Evolutionary conservation across 2,888 invertebrate genomes (phyloP), one percentile per base, ranked within the genome.

Genomic region (Dione juno): DNA sequence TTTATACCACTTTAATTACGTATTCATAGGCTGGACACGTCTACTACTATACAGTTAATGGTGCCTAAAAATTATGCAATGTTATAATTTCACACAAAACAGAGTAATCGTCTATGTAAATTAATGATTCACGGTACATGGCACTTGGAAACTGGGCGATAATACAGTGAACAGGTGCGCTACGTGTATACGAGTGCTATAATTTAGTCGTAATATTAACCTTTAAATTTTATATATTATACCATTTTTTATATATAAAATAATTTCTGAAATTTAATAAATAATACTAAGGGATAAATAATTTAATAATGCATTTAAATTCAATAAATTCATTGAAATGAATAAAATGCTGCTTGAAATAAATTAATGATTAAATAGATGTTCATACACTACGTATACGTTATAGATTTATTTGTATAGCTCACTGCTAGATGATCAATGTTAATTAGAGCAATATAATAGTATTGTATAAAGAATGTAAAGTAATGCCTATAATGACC

Each of bases 401-500:
- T 48, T 6, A 9, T 45, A 6, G n/a, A 45, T 9, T 8, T 45
- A 45, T 54, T 54, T 35, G n/a, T 35, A 35, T 9, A 54, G 16
- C 7, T 35, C 9, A 52, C 16, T 21, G 16, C 53, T 50, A n/a
- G 40, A n/a, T 63, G 45, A 54, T 53, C 54, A 63, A 63, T 52
- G 14, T 19, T 35, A 66, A 70, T 67, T 59, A 67, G 59, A 59
- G 64, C 58, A 59, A 67, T 61, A 59, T 63, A 19, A 37, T 19
- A 1, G 67, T 67, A 50, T 64, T 50, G 50, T 50, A 48, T 43
- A 59, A 65, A 66, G 64, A 70, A 70, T 70, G 70, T 64, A 41
- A 52, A 40, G 65, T 73, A 68, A 69, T 69, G 48, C 13, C 63
- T 64, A 45, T 64, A 57, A 71, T 48, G 61, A 70, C 63, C 45